Base-by-base conservation (phyloP, 2,113 vertebrate genomes). In the Pteruthius melanotis region DNA sequence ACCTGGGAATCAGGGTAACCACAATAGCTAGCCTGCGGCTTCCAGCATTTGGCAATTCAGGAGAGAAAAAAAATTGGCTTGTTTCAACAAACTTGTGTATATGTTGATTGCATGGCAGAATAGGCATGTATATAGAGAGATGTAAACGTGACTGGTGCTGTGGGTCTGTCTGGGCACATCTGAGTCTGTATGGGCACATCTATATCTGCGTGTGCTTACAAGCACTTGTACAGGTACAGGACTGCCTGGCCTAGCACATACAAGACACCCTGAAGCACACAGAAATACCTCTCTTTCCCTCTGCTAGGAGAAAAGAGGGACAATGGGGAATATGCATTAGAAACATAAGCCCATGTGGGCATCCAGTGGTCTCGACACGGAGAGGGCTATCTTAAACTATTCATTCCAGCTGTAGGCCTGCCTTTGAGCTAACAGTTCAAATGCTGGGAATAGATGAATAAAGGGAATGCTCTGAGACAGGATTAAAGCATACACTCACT, bases 1-100 rank as follows among this genome's bases (percentile, higher is more conserved):
- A 94, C 91, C 92, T 94, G 68, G 93, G 93, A 92, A 93, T 71
- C 87, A 61, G 93, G 57, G 66, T 81, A 91, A 86, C 93, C 83
- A 89, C 94, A 93, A 93, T 30, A 91, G 76, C 74, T 87, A 89
- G 87, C 92, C 94, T 91, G 87, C 6, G 16, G 87, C 86, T 90
- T 44, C 71, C 49, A 90, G 72, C 44, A 4, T 89, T 92, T 83
- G 83, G 93, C 92, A 92, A 28, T 52, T 72, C 45, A 45, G 66
- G 56, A 92, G 57, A 74, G 64, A 2, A 27, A 35, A 56, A 35
- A 13, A 59, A 28, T 20, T 52, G 75, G 39, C 86, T 77, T 61
- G 68, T 80, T 91, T 83, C 52, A 90, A 69, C 89, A 81, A 53
- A 94, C 27, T 44, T 52, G 22, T 81, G 76, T 91, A 2, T 75